Evolutionary conservation across 2,113 vertebrate genomes (phyloP).

Genomic region (Mandrillus leucophaeus): DNA sequence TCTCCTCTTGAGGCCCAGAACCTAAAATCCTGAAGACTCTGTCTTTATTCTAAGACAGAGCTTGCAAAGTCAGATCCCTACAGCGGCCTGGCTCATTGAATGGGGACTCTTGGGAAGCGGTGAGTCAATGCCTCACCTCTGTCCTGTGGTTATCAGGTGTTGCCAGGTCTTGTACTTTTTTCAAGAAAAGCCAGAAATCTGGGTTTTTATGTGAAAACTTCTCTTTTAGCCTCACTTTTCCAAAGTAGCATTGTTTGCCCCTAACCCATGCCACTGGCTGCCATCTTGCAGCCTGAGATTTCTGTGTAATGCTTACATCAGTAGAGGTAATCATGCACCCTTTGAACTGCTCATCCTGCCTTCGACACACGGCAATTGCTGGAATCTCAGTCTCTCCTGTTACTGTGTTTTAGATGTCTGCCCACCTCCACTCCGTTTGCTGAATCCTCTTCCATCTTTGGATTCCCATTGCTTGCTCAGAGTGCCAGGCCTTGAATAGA

Average conservation of each 20-base stretch:
- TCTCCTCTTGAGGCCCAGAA: neutral
- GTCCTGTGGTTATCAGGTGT: neutral
- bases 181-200: neutral
- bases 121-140: neutral
- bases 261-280: neutral
- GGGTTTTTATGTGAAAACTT: neutral
- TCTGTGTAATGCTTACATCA: neutral
- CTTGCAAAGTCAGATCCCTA: neutral
- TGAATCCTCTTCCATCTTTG: neutral
- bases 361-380: neutral
- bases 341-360: neutral
- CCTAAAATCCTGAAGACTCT: neutral
- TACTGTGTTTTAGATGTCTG: neutral
- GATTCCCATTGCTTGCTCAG: neutral
- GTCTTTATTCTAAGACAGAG: neutral
- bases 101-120: neutral
- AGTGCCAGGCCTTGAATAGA: neutral
- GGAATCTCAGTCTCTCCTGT: neutral
- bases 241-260: neutral
- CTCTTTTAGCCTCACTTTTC: neutral
- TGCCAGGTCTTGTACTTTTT: neutral
- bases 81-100: neutral
- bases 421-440: neutral
- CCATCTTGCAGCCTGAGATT: neutral
- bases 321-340: accelerated